phyloP scores from a whole-genome alignment of 2,113 vertebrate genomes.

The Mormyrus iriodes region DNA sequence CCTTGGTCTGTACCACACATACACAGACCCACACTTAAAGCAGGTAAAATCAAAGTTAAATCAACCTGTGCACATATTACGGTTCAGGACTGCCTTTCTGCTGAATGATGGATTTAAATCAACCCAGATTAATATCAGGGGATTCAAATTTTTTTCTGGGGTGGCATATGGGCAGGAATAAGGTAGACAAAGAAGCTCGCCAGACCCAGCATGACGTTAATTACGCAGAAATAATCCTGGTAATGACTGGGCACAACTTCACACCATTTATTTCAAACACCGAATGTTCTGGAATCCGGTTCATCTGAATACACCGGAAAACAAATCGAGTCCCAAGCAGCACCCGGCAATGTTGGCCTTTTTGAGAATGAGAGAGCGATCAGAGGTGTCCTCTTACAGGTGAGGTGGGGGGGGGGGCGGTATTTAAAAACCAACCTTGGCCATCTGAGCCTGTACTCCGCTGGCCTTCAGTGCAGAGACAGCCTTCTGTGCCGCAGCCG shows the following conservation, averaged over 20 bases:
- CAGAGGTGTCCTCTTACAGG: not conserved
- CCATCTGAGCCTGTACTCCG: constrained; percentile 89
- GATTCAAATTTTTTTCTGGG: not conserved
- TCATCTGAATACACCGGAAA: not conserved
- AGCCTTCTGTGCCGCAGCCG: constrained; percentile 83
- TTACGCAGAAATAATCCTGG: not conserved
- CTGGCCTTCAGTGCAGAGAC: constrained; percentile 83
- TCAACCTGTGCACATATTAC: not conserved
- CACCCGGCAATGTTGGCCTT: not conserved
- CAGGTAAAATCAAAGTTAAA: not conserved
- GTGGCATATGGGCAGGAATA: not conserved
- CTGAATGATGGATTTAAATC: not conserved
- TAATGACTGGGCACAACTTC: not conserved
- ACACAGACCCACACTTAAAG: not conserved
- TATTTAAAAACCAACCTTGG: constrained; percentile 63
- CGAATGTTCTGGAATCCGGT: not conserved
- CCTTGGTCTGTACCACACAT: not conserved
- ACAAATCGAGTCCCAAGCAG: not conserved
- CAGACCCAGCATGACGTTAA: not conserved
- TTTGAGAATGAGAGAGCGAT: not conserved
- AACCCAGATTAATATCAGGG: not conserved
- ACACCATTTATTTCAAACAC: not conserved
- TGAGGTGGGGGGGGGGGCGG: not conserved
- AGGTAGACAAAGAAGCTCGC: not conserved
- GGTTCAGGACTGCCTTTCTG: not conserved